Evolutionary conservation across 2,113 vertebrate species (phyloP).

Genomic region (Chaetodon trifascialis): DNA sequence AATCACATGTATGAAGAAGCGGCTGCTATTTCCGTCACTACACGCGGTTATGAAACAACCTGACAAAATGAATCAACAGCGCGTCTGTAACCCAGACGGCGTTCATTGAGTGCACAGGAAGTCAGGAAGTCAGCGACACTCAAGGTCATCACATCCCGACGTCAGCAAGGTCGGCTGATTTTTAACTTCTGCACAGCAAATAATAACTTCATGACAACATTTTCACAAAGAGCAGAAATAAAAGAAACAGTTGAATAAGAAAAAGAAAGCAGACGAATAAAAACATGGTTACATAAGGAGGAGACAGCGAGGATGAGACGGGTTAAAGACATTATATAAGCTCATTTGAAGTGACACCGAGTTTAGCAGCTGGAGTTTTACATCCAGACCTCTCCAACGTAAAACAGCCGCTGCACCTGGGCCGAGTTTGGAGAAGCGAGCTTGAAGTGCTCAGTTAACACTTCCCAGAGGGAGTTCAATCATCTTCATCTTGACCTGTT

Average conservation of each 20-base stretch:
- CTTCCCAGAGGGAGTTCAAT: constrained; percentile 45
- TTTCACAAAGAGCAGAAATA: not conserved
- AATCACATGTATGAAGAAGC: not conserved
- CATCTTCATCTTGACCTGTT: constrained; percentile 54
- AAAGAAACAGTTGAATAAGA: not conserved
- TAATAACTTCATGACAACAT: not conserved
- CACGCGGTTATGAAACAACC: not conserved
- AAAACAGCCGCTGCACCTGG: not conserved
- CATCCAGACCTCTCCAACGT: constrained; percentile 9
- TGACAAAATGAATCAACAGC: not conserved
- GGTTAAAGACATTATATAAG: constrained; percentile 36
- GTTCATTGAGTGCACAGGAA: constrained; percentile 3
- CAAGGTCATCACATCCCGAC: not conserved
- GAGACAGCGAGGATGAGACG: constrained; percentile 14
- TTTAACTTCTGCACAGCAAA: not conserved
- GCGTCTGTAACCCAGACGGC: not conserved
- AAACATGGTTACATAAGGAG: constrained; percentile 32
- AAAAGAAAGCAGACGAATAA: not conserved
- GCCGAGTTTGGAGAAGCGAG: not conserved
- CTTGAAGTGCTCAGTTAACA: constrained; percentile 28
- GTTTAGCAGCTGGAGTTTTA: not conserved
- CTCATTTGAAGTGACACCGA: constrained; percentile 14
- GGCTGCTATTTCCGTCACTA: not conserved
- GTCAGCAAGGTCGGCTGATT: too few relatives aligned
- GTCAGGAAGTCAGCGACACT: not conserved